Evolutionary conservation across 1,140 invertebrate species (phyloP).

Genomic region (Conopomorpha cramerella): DNA sequence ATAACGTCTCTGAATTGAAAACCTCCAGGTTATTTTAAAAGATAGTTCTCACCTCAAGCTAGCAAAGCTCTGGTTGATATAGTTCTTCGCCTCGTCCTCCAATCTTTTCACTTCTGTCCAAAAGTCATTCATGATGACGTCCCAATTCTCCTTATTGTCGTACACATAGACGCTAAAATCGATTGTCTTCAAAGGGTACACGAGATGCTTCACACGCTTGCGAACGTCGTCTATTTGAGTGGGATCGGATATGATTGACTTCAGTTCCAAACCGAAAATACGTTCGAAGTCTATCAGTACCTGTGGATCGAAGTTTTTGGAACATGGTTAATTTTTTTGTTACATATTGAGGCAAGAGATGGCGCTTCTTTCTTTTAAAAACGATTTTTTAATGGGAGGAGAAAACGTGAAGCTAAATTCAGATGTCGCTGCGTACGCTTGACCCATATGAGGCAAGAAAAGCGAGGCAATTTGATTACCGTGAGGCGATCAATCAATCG

Average conservation of each 20-base stretch:
- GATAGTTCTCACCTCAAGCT: constrained; percentile 61
- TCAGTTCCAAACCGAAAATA: constrained; percentile 84
- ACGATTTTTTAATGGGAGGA: no score
- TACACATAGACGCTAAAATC: constrained; percentile 82
- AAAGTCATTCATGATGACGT: constrained; percentile 76
- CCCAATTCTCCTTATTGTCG: constrained; percentile 81
- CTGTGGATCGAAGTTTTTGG: no score
- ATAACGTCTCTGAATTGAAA: neutral
- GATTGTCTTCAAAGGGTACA: constrained; percentile 73
- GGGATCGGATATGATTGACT: constrained; percentile 83
- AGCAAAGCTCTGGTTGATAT: constrained; percentile 86
- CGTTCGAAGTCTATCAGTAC: constrained; percentile 86
- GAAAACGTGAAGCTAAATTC: no score
- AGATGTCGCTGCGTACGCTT: no score
- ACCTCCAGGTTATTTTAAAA: neutral
- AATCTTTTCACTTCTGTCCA: constrained; percentile 72
- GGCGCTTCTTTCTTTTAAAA: no score
- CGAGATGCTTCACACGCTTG: constrained; percentile 71
- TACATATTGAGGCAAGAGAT: no score
- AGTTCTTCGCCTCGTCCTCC: constrained; percentile 81
- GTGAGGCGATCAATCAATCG: no score
- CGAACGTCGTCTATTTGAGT: constrained; percentile 82
- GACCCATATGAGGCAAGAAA: no score
- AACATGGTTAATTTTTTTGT: no score
- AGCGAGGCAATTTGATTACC: no score